Percentiles rank a stretch among this genome's conserved stretches.
These are phyloP conservation scores for Trileptium ribeirensis DNA, from an alignment of 2,888 invertebrate species.

Conservation along the genomic window DNA sequence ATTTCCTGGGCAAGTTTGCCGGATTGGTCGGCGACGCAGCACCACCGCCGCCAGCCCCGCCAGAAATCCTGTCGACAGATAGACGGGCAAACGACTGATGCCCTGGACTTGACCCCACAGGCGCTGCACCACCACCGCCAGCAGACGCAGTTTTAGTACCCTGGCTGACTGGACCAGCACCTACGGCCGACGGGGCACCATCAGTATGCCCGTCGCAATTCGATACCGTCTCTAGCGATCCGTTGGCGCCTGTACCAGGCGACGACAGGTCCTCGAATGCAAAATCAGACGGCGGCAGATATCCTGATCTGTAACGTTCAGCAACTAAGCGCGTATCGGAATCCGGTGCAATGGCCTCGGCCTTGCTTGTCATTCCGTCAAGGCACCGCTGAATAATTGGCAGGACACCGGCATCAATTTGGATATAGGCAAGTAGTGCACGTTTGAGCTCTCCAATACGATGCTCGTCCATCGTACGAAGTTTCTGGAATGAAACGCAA, in stretches of 20 bases:
- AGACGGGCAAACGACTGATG: background rate
- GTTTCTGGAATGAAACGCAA: conserved; percentile 70
- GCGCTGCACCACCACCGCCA: background rate
- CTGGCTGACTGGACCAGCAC: background rate
- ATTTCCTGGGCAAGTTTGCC: background rate
- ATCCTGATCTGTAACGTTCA: conserved; percentile 89
- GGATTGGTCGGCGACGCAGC: background rate
- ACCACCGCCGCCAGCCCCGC: background rate
- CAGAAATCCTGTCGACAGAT: background rate
- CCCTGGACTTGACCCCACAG: background rate
- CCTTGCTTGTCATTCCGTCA: conserved; percentile 85
- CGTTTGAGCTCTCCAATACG: conserved; percentile 84
- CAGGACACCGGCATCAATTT: conserved; percentile 84
- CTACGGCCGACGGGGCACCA: background rate
- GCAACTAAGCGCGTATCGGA: conserved; percentile 72
- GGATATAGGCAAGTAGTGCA: conserved; percentile 80
- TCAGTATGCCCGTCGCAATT: too few relatives aligned
- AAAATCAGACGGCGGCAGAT: conserved; percentile 83
- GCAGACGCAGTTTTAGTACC: background rate
- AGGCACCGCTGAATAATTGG: conserved; percentile 93
- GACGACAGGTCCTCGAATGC: conserved; percentile 74
- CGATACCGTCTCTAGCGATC: background rate
- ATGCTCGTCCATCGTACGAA: conserved; percentile 89
- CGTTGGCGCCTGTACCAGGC: background rate
- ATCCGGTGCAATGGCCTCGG: conserved; percentile 82